phyloP scores from a whole-genome alignment of 2,113 vertebrate species.

The Anolis carolinensis region DNA sequence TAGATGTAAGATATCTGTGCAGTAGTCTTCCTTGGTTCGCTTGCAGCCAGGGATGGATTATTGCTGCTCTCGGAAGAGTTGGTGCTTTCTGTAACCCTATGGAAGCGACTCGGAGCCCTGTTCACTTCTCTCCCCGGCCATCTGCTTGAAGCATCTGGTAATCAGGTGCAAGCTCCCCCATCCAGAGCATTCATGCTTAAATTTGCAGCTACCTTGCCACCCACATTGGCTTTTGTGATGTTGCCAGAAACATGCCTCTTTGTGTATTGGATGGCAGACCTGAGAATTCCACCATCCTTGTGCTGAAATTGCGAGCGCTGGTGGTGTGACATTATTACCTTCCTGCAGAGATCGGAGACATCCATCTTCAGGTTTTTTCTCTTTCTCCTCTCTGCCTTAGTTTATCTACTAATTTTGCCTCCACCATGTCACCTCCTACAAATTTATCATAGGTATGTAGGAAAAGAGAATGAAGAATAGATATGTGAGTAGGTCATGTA shows the following conservation, averaged over 20 bases:
- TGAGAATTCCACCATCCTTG: conserved; percentile 68
- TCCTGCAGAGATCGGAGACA: conserved; percentile 55
- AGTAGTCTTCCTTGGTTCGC: conserved; percentile 44
- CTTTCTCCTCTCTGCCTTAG: conserved; percentile 41
- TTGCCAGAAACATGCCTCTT: conserved; percentile 77
- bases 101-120: conserved; percentile 77
- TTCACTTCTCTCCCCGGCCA: conserved; percentile 80
- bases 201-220: conserved; percentile 84
- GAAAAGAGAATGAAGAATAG: conserved; percentile 31
- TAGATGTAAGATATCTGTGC: not conserved
- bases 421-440: conserved; percentile 47
- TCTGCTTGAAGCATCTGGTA: conserved; percentile 86
- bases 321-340: conserved; percentile 64
- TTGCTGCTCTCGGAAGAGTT: conserved; percentile 66
- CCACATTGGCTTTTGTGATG: conserved; percentile 79
- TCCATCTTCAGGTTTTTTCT: conserved; percentile 48
- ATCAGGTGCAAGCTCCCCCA: conserved; percentile 82
- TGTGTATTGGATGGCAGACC: conserved; percentile 69
- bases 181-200: conserved; percentile 82
- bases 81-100: conserved; percentile 78
- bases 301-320: conserved; percentile 54
- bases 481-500: conserved; percentile 53
- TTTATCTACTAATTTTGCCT: conserved; percentile 44
- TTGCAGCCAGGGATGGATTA: conserved; percentile 53
- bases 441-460: conserved; percentile 26